A percentile compares a stretch with the other conserved stretches of the same genome.
Conservation (phyloP, 1,140 invertebrate genomes). For the Globodera rostochiensis region DNA sequence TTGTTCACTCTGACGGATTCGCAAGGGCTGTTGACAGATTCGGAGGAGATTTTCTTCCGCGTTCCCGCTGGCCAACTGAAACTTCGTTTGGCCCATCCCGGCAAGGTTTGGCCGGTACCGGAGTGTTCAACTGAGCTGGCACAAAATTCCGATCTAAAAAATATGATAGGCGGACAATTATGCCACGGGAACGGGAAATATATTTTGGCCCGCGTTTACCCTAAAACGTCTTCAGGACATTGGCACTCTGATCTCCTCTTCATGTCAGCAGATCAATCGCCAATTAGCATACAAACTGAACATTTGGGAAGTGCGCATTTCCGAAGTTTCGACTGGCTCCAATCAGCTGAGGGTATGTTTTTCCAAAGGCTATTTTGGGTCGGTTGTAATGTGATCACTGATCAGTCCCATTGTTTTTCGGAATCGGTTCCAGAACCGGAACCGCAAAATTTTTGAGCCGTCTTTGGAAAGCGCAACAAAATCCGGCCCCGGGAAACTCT, state of each 20-base stretch:
- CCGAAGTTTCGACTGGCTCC: constrained; percentile 11
- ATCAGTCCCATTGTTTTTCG: too few relatives aligned
- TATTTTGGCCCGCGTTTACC: too few relatives aligned
- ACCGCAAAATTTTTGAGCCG: too few relatives aligned
- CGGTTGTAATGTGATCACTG: too few relatives aligned
- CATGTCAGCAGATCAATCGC: not conserved
- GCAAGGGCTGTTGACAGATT: constrained; percentile 16
- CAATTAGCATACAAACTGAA: not conserved
- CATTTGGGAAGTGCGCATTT: constrained; percentile 20
- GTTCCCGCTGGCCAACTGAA: constrained; percentile 38
- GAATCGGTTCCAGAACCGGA: not conserved
- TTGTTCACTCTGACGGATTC: constrained; percentile 27
- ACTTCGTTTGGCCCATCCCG: constrained; percentile 31
- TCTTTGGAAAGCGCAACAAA: too few relatives aligned
- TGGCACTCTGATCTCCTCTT: constrained; percentile 33
- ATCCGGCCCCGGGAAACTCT: too few relatives aligned
- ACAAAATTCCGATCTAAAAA: too few relatives aligned
- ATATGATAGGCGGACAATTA: too few relatives aligned
- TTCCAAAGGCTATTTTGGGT: too few relatives aligned
- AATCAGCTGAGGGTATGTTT: constrained; percentile 15
- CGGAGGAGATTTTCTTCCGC: constrained; percentile 32
- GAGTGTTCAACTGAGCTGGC: too few relatives aligned
- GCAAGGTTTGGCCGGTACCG: constrained; percentile 5
- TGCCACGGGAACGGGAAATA: too few relatives aligned
- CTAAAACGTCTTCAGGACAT: constrained; percentile 21